A percentile compares a stretch with the other conserved stretches of the same genome.
Conservation (phyloP, 2,888 invertebrate species). For the Gari tellinella region DNA sequence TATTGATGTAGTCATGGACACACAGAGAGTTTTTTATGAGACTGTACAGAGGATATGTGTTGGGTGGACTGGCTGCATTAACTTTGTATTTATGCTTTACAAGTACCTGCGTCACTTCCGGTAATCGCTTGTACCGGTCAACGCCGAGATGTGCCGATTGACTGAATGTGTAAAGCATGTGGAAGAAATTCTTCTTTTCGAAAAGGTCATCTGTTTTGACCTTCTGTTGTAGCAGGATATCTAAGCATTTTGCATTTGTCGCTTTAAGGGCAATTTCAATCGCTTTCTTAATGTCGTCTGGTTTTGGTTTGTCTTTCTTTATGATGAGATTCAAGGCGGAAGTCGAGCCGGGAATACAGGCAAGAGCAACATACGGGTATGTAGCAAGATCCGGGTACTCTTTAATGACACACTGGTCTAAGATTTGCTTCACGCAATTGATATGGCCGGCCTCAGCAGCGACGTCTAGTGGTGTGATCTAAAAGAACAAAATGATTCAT, state of each 20-base stretch:
- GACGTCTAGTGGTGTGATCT: slow-evolving; percentile 74
- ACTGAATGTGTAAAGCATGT: slow-evolving; percentile 75
- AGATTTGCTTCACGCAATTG: slow-evolving; percentile 71
- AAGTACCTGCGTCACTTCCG: slow-evolving; percentile 72
- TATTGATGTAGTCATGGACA: slow-evolving; percentile 69
- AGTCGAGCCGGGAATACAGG: slow-evolving; percentile 71
- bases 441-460: slow-evolving; percentile 71
- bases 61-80: slow-evolving; percentile 65
- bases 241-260: slow-evolving; percentile 71
- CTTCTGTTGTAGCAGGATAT: slow-evolving; percentile 68
- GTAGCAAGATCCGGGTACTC: slow-evolving; percentile 62
- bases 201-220: slow-evolving; percentile 67
- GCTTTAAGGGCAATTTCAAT: slow-evolving; percentile 67
- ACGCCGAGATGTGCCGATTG: slow-evolving; percentile 55
- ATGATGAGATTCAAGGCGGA: slow-evolving; percentile 68
- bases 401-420: slow-evolving; percentile 67
- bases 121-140: slow-evolving; percentile 64
- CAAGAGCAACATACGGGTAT: slow-evolving; percentile 68
- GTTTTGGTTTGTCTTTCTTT: slow-evolving; percentile 58
- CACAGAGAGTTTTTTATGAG: slow-evolving; percentile 73
- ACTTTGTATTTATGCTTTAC: slow-evolving; percentile 73
- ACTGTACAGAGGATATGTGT: slow-evolving; percentile 79
- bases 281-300: slow-evolving; percentile 68
- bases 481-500: neutral
- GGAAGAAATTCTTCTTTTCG: slow-evolving; percentile 76